phyloP scores from a whole-genome alignment of 2,888 invertebrate species.

The Rhorus exstirpatorius region DNA sequence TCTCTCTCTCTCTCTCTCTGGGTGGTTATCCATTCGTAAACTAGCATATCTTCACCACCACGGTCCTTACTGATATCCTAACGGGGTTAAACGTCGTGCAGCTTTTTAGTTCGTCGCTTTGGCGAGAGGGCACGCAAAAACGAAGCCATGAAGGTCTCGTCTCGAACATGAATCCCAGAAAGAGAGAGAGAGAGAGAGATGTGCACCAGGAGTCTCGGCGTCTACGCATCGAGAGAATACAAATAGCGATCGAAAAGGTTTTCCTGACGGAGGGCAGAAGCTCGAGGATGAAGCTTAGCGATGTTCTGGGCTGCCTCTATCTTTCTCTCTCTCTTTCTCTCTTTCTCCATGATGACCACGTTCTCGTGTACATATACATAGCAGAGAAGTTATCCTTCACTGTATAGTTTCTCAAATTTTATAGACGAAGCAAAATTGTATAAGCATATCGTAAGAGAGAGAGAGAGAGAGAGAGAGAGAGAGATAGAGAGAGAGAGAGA shows the following conservation, averaged over 20 bases:
- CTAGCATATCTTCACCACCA: constrained; percentile 6
- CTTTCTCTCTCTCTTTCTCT: too few species aligned
- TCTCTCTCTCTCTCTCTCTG: constrained; percentile 5
- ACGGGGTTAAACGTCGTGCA: constrained; percentile 11
- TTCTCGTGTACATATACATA: too few species aligned
- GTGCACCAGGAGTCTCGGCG: constrained; percentile 3
- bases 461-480: too few species aligned
- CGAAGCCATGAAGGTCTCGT: constrained; percentile 42
- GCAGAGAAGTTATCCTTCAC: too few species aligned
- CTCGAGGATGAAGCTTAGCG: too few species aligned
- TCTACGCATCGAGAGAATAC: constrained; percentile 34
- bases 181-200: neutral
- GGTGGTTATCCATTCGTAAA: constrained; percentile 26
- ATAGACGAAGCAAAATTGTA: too few species aligned
- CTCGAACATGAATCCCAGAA: neutral
- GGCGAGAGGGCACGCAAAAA: constrained; percentile 30
- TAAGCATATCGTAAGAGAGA: too few species aligned
- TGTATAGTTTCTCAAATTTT: too few species aligned
- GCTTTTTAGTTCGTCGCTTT: constrained; percentile 32
- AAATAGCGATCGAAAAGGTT: constrained; percentile 53
- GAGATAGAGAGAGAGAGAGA: too few species aligned
- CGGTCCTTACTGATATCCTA: constrained; percentile 31
- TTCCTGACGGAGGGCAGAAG: neutral
- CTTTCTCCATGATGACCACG: constrained; percentile 18
- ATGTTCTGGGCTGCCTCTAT: too few species aligned